Base-by-base conservation (phyloP, 2,888 invertebrate genomes). In the Drosophila fungiperda region DNA sequence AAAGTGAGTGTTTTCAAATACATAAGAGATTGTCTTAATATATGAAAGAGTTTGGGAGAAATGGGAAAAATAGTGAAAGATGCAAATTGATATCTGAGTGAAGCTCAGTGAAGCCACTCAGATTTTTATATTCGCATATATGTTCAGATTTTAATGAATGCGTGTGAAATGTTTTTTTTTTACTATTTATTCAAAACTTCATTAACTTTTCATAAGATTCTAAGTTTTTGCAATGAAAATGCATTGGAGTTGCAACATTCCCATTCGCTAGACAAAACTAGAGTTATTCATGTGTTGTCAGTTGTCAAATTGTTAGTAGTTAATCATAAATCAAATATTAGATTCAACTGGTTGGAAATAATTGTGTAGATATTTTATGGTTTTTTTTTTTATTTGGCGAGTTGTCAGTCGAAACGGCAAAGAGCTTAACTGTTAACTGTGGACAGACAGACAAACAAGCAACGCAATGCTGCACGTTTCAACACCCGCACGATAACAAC, bases 401-500 rank as follows among this genome's bases (percentile, higher is more conserved):
- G 65, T 33, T 33, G 63, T 40, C 45, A 54, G 23, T 36, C 23
- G 8, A 17, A 26, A 38, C 38, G n/a, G 33, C 62, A 65, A 67
- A 55, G 54, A 20, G 33, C 53, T 40, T 40, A 68, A 50, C 68
- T 67, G 55, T 68, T 40, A 68, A 42, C 49, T 29, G 35, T 33
- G 26, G 20, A 40, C 40, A 29, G 54, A 23, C 32, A 26, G 17
- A 55, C 55, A 38, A n/a, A 32, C 40, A 40, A 58, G 49, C 64
- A 36, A 62, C 71, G 70, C 70, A 70, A 70, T 26, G 61, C 38
- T 48, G 50, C 66, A 75, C 59, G 71, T 84, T 84, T 84, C 88
- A 85, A 84, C 83, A 84, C 80, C 83, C 86, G 77, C 83, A 72
- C 66, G 78, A 70, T 64, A 79, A 79, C 71, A 70, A 63, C 48